Percentiles rank a stretch among this genome's conserved stretches.
phyloP scores from a whole-genome alignment of 1,140 invertebrate species.

The Drosophila malerkotliana region DNA sequence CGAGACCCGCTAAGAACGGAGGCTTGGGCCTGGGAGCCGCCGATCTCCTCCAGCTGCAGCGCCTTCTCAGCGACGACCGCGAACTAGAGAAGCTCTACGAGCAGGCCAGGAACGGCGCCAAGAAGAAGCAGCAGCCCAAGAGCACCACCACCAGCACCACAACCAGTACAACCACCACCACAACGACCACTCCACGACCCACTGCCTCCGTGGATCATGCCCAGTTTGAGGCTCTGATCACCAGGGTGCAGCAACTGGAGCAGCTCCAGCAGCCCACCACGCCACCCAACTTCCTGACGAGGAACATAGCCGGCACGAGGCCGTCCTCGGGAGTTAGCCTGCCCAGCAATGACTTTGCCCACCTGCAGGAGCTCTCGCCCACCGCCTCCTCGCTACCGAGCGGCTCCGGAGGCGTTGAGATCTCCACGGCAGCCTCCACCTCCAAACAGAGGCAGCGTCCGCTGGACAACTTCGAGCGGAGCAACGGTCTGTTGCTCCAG shows the following conservation, averaged over 20 bases:
- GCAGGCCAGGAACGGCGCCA: slow-evolving; percentile 57
- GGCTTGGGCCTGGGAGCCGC: slow-evolving; percentile 29
- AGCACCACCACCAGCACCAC: slow-evolving; percentile 30
- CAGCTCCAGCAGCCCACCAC: slow-evolving; percentile 70
- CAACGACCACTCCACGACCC: slow-evolving; percentile 33
- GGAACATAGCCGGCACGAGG: slow-evolving; percentile 57
- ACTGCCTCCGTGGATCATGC: slow-evolving; percentile 56
- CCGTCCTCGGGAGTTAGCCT: slow-evolving; percentile 1
- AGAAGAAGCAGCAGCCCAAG: slow-evolving; percentile 46
- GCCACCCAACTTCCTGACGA: slow-evolving; percentile 61
- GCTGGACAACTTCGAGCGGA: slow-evolving; percentile 57
- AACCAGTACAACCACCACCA: slow-evolving; percentile 16
- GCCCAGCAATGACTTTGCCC: slow-evolving; percentile 74
- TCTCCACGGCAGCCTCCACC: slow-evolving; percentile 70
- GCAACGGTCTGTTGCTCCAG: slow-evolving; percentile 58
- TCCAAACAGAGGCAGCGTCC: slow-evolving; percentile 59
- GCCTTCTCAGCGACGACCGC: slow-evolving; percentile 69
- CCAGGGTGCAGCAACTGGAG: slow-evolving; percentile 76
- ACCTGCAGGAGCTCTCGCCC: slow-evolving; percentile 57
- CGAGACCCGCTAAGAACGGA: background rate
- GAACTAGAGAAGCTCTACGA: slow-evolving; percentile 74
- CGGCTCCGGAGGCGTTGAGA: slow-evolving; percentile 50
- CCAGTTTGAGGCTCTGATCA: slow-evolving; percentile 73
- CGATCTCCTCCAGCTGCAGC: slow-evolving; percentile 68
- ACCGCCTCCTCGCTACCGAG: slow-evolving; percentile 9